Percentiles rank a stretch among this genome's conserved stretches.
These are phyloP conservation scores for Oceanites oceanicus DNA, from an alignment of 2,113 vertebrate genomes.

Conservation along the genomic window DNA sequence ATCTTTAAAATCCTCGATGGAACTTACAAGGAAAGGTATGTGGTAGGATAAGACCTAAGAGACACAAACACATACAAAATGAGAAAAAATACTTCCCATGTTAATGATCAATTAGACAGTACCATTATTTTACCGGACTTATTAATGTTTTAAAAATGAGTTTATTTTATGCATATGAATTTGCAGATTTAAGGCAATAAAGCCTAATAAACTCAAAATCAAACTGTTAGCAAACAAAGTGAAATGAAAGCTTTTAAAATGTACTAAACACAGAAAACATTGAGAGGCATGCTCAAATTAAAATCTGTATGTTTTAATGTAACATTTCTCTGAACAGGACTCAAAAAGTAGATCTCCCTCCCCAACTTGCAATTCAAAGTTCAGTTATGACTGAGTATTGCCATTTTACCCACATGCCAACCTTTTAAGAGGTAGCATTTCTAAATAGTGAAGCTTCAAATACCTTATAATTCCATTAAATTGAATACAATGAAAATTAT, in stretches of 20 bases:
- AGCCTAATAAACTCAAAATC: neutral
- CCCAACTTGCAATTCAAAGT: neutral
- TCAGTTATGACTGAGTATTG: neutral
- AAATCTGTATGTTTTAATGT: neutral
- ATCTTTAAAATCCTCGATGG: slow-evolving; percentile 98
- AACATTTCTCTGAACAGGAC: neutral
- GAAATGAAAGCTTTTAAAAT: neutral
- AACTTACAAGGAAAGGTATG: slow-evolving; percentile 99
- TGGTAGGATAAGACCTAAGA: slow-evolving; percentile 94
- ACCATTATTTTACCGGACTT: neutral
- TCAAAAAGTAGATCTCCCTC: neutral
- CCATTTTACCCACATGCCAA: neutral
- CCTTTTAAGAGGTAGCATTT: neutral
- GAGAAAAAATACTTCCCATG: neutral
- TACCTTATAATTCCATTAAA: neutral
- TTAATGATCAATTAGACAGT: neutral
- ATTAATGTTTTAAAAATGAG: neutral
- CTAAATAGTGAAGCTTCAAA: neutral
- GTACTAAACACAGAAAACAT: neutral
- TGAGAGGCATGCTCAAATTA: neutral
- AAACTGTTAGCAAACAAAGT: neutral
- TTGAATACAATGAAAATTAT: neutral
- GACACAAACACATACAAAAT: neutral
- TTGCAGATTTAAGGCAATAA: neutral
- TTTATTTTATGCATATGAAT: neutral